Evolutionary conservation across 2,888 invertebrate species (phyloP).

Genomic region (Elysia crispata): DNA sequence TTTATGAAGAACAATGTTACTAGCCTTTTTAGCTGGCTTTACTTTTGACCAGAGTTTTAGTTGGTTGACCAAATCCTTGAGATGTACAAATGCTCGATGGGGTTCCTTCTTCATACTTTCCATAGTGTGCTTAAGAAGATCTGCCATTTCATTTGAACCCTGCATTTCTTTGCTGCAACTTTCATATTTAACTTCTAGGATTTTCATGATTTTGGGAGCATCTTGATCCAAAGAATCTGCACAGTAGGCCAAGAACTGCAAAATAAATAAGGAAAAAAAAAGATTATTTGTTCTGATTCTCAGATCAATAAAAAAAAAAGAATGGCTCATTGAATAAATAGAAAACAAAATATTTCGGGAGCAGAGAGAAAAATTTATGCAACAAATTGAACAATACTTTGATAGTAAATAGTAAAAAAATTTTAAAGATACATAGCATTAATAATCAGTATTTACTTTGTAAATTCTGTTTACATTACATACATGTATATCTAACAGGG

Average conservation of each 20-base stretch:
- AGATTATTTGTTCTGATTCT: too few relatives aligned
- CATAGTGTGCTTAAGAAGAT: constrained; percentile 53
- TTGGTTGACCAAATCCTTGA: constrained; percentile 64
- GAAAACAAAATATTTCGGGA: too few relatives aligned
- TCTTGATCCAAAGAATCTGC: constrained; percentile 54
- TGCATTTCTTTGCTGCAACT: constrained; percentile 59
- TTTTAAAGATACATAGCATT: too few relatives aligned
- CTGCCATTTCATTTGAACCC: constrained; percentile 58
- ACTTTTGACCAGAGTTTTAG: constrained; percentile 54
- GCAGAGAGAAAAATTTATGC: too few relatives aligned
- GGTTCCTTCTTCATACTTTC: constrained; percentile 58
- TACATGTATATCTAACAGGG: too few relatives aligned
- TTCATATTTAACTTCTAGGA: constrained; percentile 63
- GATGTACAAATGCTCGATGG: constrained; percentile 62
- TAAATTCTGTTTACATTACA: too few relatives aligned
- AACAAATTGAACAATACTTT: too few relatives aligned
- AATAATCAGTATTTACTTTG: too few relatives aligned
- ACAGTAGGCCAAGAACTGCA: constrained; percentile 67
- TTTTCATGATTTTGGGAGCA: constrained; percentile 54
- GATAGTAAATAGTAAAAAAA: too few relatives aligned
- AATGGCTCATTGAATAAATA: too few relatives aligned
- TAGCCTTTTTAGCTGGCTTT: not conserved
- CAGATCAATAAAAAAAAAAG: too few relatives aligned
- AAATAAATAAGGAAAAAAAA: constrained; percentile 32
- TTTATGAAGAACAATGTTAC: too few relatives aligned